phyloP scores from a whole-genome alignment of 2,113 vertebrate genomes.

The Polypterus senegalus region DNA sequence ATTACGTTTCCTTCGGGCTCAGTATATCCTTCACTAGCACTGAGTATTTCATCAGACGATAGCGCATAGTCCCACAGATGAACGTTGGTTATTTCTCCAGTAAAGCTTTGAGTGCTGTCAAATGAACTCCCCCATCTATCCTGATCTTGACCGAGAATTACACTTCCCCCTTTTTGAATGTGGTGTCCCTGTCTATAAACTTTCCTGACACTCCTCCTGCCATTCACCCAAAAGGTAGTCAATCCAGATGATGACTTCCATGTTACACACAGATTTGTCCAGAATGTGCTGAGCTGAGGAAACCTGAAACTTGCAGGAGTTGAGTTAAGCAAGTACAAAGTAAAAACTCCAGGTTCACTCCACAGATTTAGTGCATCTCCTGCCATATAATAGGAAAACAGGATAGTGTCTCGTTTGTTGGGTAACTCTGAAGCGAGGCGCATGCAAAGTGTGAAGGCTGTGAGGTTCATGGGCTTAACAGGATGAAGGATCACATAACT shows the following conservation, averaged over 20 bases:
- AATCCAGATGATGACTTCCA: constrained; percentile 52
- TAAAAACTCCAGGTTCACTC: constrained; percentile 47
- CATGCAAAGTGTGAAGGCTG: constrained; percentile 57
- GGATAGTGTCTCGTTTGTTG: constrained; percentile 47
- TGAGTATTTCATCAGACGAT: constrained; percentile 41
- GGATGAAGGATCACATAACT: constrained; percentile 52
- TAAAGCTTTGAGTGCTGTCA: constrained; percentile 49
- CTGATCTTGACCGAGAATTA: constrained; percentile 54
- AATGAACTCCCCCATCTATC: constrained; percentile 43
- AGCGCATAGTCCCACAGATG: constrained; percentile 66
- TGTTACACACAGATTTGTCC: constrained; percentile 55
- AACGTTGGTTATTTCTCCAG: constrained; percentile 55
- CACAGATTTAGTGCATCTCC: constrained; percentile 59
- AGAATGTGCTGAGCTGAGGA: constrained; percentile 45
- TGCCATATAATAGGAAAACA: constrained; percentile 57
- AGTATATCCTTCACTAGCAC: constrained; percentile 38
- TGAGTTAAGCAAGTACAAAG: constrained; percentile 44
- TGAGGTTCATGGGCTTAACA: constrained; percentile 41
- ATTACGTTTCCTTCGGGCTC: constrained; percentile 52
- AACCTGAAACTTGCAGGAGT: constrained; percentile 43
- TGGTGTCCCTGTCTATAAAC: constrained; percentile 48
- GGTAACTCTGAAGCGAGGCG: constrained; percentile 48
- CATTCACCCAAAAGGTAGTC: constrained; percentile 48
- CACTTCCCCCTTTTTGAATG: constrained; percentile 39
- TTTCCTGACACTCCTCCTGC: constrained; percentile 49